A percentile compares a stretch with the other conserved stretches of the same genome.
Evolutionary conservation across 2,113 vertebrate species (phyloP).

Genomic region (Aptenodytes forsteri): DNA sequence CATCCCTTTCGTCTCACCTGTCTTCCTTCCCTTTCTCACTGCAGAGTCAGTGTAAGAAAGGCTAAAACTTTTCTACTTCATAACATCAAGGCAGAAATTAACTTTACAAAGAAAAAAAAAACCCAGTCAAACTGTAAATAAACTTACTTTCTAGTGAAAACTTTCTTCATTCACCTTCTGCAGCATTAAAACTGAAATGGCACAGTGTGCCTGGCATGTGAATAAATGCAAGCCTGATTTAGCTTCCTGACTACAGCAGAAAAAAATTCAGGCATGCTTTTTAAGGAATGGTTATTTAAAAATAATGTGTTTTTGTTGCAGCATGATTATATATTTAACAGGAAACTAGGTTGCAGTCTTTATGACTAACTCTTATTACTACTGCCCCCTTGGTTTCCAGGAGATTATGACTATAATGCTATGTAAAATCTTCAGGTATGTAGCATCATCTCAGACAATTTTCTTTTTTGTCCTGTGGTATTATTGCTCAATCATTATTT

Average conservation of each 20-base stretch:
- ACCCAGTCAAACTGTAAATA: neutral
- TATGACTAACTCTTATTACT: conserved; percentile 37
- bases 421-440: neutral
- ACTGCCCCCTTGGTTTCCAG: conserved; percentile 17
- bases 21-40: neutral
- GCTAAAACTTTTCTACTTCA: neutral
- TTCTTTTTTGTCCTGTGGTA: neutral
- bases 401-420: conserved; percentile 9
- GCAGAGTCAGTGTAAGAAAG: neutral
- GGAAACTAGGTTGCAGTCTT: conserved; percentile 33
- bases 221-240: neutral
- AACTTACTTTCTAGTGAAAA: neutral
- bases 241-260: neutral
- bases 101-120: neutral
- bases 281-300: conserved; percentile 45
- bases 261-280: neutral
- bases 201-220: neutral
- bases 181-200: neutral
- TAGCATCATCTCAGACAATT: neutral
- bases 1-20: neutral
- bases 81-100: neutral
- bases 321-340: conserved; percentile 40
- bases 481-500: neutral
- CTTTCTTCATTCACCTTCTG: neutral
- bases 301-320: conserved; percentile 29